Evolutionary conservation across 2,113 vertebrate species (phyloP), one percentile per base, ranked within the genome.

Genomic region (Balaenoptera acutorostrata): DNA sequence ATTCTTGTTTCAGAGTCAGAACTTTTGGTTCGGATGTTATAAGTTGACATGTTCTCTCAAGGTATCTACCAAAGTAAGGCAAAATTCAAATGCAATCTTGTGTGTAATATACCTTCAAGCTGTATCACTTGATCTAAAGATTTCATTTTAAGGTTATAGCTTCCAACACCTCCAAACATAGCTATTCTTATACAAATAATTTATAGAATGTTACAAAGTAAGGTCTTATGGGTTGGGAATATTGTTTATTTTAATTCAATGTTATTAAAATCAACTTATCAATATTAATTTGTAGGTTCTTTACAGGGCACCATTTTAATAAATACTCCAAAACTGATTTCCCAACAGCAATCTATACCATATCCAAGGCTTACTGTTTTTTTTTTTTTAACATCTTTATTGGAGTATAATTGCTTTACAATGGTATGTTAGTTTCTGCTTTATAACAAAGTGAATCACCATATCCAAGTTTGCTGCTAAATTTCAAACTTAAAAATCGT

Each of bases 1-100:
- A 52, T 89, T 97, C 49, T 96, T 84, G 68, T n/a, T 93, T 94
- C 61, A 93, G 25, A 96, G 87, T 96, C 23, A 95, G 87, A 96
- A 98, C 13, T 84, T 72, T 59, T 92, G 39, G 36, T 46, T 46
- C 66, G 66, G 17, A 41, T 61, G 80, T 21, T 49, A 55, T 33
- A 46, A 81, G 64, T 0, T 77, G 39, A 74, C 21, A 64, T 61
- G 4, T 66, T 95, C 20, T 90, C 44, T 96, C 20, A 68, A 31
- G 8, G 8, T 36, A 88, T 64, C 46, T 91, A 81, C 27, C 46
- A 69, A 96, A 96, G 63, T 71, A 66, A 88, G 57, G 36, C 20
- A 96, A 80, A 95, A 91, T 68, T 94, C 41, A 95, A 92, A 55
- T 74, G 2, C 7, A 64, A 85, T 31, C 18, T 41, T 82, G 14